Evolutionary conservation across 2,113 vertebrate genomes (phyloP).

Genomic region (Crocuta crocuta): DNA sequence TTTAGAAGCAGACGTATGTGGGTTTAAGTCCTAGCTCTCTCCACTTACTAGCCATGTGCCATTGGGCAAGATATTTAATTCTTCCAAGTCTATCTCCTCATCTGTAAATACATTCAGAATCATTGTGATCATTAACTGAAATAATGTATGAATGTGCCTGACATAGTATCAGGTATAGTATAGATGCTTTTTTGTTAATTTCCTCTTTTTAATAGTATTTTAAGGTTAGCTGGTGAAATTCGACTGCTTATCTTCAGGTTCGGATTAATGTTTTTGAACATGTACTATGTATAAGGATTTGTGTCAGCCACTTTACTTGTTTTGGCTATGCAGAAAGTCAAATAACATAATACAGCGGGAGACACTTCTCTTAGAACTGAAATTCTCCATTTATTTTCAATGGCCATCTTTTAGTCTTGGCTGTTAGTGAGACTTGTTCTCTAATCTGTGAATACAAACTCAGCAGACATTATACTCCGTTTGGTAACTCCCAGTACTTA

Average conservation of each 20-base stretch:
- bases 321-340: neutral
- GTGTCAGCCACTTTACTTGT: neutral
- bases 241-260: neutral
- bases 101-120: conserved; percentile 10
- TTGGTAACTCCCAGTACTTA: neutral
- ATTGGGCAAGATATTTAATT: neutral
- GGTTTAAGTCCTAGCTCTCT: neutral
- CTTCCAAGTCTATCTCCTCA: neutral
- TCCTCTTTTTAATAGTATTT: neutral
- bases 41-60: neutral
- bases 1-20: neutral
- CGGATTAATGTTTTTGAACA: neutral
- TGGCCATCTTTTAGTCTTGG: neutral
- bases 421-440: neutral
- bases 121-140: neutral
- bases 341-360: neutral
- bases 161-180: neutral
- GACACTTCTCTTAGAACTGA: neutral
- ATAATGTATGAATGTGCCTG: neutral
- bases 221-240: neutral
- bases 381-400: neutral
- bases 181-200: neutral
- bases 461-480: neutral
- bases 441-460: neutral
- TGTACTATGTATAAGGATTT: neutral